phyloP scores from a whole-genome alignment of 2,888 invertebrate genomes.

The Parapristionchus giblindavisi region DNA sequence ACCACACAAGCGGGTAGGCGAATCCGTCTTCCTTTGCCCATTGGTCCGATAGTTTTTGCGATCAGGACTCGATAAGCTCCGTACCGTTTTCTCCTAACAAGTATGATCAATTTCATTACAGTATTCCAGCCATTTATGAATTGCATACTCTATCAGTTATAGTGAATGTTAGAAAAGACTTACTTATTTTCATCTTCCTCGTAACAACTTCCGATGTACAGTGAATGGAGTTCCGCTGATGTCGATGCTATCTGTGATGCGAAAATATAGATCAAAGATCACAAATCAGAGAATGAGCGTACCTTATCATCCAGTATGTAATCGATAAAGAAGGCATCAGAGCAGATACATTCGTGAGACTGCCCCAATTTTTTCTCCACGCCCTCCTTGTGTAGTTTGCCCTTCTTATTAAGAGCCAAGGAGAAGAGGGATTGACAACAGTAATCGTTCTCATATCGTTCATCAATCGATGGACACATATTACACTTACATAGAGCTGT shows the following conservation, averaged over 20 bases:
- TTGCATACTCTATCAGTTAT: too few relatives aligned
- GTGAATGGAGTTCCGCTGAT: too few relatives aligned
- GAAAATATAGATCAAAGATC: neutral
- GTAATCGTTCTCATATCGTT: neutral
- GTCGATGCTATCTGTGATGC: too few relatives aligned
- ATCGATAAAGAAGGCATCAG: neutral
- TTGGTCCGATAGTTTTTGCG: neutral
- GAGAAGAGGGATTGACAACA: slow-evolving; percentile 4
- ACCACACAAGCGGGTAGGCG: neutral
- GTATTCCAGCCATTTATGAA: neutral
- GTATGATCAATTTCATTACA: neutral
- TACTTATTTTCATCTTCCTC: too few relatives aligned
- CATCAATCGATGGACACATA: neutral
- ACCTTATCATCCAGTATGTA: neutral
- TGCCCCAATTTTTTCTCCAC: neutral
- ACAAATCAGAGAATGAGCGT: neutral
- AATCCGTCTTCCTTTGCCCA: neutral
- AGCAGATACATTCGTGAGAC: neutral
- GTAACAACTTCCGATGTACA: too few relatives aligned
- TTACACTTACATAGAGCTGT: neutral
- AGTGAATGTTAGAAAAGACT: too few relatives aligned
- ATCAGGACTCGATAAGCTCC: neutral
- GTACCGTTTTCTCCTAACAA: neutral
- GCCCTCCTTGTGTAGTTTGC: neutral
- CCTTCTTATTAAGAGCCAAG: neutral